Evolutionary conservation across 2,888 invertebrate species (phyloP).

Genomic region (Cheilosia impressa): DNA sequence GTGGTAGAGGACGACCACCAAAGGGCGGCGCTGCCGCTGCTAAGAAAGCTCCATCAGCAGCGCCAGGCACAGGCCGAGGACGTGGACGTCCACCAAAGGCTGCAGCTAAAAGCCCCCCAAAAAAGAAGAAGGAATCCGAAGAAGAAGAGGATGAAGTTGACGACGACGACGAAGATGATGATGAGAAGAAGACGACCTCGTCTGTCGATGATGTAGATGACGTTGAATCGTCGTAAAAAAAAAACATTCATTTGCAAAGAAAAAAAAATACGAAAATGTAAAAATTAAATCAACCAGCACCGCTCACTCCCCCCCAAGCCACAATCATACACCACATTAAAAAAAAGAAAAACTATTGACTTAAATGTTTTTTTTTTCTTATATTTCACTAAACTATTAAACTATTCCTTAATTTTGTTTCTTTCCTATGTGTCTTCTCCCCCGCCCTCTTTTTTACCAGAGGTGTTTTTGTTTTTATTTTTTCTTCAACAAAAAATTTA

Average conservation of each 20-base stretch:
- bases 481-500: slow-evolving; percentile 18
- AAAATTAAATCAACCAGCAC: slow-evolving; percentile 27
- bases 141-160: slow-evolving; percentile 49
- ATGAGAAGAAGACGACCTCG: slow-evolving; percentile 43
- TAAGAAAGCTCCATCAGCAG: slow-evolving; percentile 40
- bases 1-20: slow-evolving; percentile 66
- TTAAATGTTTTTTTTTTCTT: neutral
- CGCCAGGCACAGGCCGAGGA: slow-evolving; percentile 48
- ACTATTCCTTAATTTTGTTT: neutral
- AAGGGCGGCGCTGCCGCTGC: slow-evolving; percentile 6
- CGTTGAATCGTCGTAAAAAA: slow-evolving; percentile 19
- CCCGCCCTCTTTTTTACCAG: slow-evolving; percentile 9
- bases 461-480: slow-evolving; percentile 1
- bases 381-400: slow-evolving; percentile 3
- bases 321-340: slow-evolving; percentile 55
- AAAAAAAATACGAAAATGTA: neutral
- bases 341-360: slow-evolving; percentile 1
- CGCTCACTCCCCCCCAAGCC: slow-evolving; percentile 1
- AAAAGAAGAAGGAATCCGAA: slow-evolving; percentile 49
- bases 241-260: neutral
- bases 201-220: slow-evolving; percentile 39
- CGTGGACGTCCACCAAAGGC: slow-evolving; percentile 63
- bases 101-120: neutral
- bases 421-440: neutral
- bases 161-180: slow-evolving; percentile 50